Conservation (phyloP, 2,888 invertebrate species). For the Galeruca laticollis region DNA sequence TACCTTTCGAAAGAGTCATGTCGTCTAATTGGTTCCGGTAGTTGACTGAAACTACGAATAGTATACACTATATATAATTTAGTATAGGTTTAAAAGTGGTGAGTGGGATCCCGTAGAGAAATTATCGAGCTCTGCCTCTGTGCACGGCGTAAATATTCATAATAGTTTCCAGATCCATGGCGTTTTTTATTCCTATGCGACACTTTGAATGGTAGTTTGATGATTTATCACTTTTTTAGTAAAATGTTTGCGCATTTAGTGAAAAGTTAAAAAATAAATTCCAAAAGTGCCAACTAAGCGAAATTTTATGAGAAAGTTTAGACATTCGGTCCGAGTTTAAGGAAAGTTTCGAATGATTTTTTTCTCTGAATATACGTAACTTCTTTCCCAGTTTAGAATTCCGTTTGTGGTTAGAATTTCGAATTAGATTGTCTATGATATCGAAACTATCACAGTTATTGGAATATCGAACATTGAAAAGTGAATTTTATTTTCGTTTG, state of each 20-base stretch:
- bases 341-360: constrained; percentile 17
- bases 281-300: constrained; percentile 31
- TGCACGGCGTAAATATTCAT: constrained; percentile 10
- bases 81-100: too few species aligned
- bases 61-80: too few species aligned
- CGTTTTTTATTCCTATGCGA: constrained; percentile 28
- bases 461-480: too few species aligned
- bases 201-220: constrained; percentile 24
- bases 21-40: too few species aligned
- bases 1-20: too few species aligned
- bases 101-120: too few species aligned
- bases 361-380: constrained; percentile 6
- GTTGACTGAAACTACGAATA: too few species aligned
- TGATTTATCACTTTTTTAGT: constrained; percentile 43
- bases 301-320: constrained; percentile 30
- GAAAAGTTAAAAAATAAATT: constrained; percentile 42
- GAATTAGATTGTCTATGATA: background rate
- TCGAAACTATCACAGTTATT: background rate
- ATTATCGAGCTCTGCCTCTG: background rate
- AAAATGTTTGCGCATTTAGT: constrained; percentile 41
- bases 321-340: constrained; percentile 17
- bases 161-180: constrained; percentile 20
- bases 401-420: constrained; percentile 6
- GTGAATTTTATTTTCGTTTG: too few species aligned
- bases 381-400: constrained; percentile 20